Conservation (phyloP, 35 echinoderm and acorn worm genomes). For the Chiridota heheva region DNA sequence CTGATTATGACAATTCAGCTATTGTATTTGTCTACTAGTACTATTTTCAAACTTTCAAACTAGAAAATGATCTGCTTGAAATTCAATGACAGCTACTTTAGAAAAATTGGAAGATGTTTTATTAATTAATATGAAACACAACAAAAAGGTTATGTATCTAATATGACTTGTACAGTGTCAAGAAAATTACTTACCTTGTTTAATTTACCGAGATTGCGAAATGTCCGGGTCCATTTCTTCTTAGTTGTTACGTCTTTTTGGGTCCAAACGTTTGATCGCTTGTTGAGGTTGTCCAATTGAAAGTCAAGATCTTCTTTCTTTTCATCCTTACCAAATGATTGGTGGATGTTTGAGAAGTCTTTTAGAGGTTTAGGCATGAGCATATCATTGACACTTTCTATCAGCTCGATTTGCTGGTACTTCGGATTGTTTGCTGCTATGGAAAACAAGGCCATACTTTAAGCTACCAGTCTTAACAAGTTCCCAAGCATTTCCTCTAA, state of each 20-base stretch:
- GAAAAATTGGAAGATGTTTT: neutral
- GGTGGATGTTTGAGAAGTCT: too few species aligned
- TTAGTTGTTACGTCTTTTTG: constrained; percentile 12
- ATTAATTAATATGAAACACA: too few species aligned
- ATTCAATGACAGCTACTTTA: neutral
- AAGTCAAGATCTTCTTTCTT: constrained; percentile 44
- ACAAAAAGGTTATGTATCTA: too few species aligned
- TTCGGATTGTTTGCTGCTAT: constrained; percentile 21
- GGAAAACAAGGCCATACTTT: constrained; percentile 14
- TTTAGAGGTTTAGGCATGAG: too few species aligned
- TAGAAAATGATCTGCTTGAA: too few species aligned
- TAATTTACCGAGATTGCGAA: constrained; percentile 47
- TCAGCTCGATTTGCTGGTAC: constrained; percentile 23
- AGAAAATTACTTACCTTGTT: constrained; percentile 31
- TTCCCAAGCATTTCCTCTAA: constrained; percentile 1
- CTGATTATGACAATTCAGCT: too few species aligned
- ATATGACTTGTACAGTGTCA: too few species aligned
- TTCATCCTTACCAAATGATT: neutral
- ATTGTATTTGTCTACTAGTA: too few species aligned
- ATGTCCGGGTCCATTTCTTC: constrained; percentile 31
- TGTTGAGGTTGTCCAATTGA: constrained; percentile 20
- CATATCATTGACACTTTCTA: too few species aligned
- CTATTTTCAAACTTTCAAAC: too few species aligned
- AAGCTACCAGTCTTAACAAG: constrained; percentile 18
- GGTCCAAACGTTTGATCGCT: constrained; percentile 14